Base-by-base conservation (phyloP, 2,888 invertebrate species). In the Aelia acuminata region DNA sequence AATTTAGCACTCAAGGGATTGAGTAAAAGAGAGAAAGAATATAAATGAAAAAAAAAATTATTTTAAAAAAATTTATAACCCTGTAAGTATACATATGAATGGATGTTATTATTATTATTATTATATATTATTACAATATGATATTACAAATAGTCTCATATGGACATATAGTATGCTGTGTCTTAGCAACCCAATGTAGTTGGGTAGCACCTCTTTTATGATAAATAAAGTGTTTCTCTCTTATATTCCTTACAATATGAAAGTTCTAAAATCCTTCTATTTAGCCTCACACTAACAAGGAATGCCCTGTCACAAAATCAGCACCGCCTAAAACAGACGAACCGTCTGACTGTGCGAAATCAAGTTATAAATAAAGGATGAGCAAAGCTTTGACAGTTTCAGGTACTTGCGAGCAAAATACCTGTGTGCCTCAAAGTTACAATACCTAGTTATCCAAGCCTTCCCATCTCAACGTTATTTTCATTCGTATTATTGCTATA, bases 351-450 rank as follows among this genome's bases (percentile, higher is more conserved):
- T 7, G 10, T 26, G 18, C 35, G 31, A 20, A 70, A 35, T 35
- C 31, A n/a, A 3, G 57, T 57, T 13, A 70, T 70, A 70, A 70
- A 70, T 70, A 18, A 70, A 70, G 63, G 63, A 70, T 70, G 63
- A 70, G 63, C 63, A 70, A 63, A 70, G 63, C 35, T 35, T 35
- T 70, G 63, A 70, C 63, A 70, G 63, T 13, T 70, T 35, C 63
- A 70, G 31, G 63, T 70, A 70, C 63, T 5, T 18, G 18, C 7
- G 18, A 63, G 31, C 1, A 31, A 35, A 70, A 20, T 70, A 70
- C 63, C 63, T 70, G 35, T 35, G 63, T 1, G 18, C 18, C 0
- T 70, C 5, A 5, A 70, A 1, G 7, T 70, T 70, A 70, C 63
- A 70, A 70, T 18, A 35, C 13, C 31, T 35, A 20, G 31, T 70